A percentile compares a stretch with the other conserved stretches of the same genome.
phyloP scores from a whole-genome alignment of 2,113 vertebrate genomes.

The Leptocoma aspasia region DNA sequence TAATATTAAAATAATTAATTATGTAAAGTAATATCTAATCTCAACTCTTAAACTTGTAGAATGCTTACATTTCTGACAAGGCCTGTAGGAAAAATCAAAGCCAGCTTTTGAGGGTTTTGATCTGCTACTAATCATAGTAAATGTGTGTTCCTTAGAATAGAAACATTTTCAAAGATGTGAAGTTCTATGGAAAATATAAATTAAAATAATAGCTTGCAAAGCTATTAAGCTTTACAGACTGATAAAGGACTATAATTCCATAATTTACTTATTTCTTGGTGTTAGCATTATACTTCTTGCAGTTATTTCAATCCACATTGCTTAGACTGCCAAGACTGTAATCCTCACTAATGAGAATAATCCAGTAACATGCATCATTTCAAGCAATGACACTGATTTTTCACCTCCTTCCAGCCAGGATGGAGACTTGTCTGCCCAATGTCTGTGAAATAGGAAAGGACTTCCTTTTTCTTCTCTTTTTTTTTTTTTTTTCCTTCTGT shows the following conservation, averaged over 20 bases:
- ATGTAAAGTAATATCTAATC: neutral
- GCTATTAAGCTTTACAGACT: neutral
- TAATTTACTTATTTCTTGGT: neutral
- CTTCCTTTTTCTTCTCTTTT: fast-evolving
- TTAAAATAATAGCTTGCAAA: neutral
- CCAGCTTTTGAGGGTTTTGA: neutral
- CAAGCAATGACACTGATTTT: neutral
- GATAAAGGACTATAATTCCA: neutral
- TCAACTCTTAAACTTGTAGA: neutral
- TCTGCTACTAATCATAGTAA: neutral
- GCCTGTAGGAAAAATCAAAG: neutral
- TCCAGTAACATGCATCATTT: neutral
- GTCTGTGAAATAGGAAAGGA: neutral
- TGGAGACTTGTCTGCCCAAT: neutral
- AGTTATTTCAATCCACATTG: neutral
- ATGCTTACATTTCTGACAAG: neutral
- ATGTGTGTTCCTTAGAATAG: neutral
- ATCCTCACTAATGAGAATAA: neutral
- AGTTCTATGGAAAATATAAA: neutral
- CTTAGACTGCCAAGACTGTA: neutral
- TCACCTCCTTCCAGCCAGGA: neutral
- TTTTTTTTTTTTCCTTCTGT: neutral
- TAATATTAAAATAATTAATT: neutral
- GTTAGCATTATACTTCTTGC: neutral
- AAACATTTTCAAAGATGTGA: neutral